Percentiles rank a stretch among this genome's conserved stretches.
Evolutionary conservation across 1,140 invertebrate genomes (phyloP).

Genomic region (Pseudachorutes palmiensis): DNA sequence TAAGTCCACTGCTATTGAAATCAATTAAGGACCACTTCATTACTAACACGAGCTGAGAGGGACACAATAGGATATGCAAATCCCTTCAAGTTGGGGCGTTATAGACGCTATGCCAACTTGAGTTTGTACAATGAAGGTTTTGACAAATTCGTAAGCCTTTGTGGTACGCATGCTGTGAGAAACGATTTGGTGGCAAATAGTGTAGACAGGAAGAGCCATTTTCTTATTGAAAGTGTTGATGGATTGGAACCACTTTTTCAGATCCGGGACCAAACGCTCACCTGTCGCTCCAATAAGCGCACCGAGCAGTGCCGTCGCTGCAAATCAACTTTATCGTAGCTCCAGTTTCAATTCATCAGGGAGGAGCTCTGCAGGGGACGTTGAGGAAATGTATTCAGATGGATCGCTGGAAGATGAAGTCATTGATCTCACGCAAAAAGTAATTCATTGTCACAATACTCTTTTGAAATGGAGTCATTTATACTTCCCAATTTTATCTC

Average conservation of each 20-base stretch:
- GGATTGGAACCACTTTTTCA: slow-evolving; percentile 40
- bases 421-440: slow-evolving; percentile 80
- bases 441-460: slow-evolving; percentile 43
- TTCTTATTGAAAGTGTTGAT: neutral
- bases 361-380: slow-evolving; percentile 76
- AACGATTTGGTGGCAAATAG: no score
- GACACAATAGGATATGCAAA: no score
- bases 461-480: neutral
- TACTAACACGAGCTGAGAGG: no score
- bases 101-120: no score
- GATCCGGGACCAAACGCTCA: slow-evolving; percentile 40
- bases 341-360: slow-evolving; percentile 83
- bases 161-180: no score
- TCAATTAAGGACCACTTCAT: neutral
- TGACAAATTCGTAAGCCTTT: no score
- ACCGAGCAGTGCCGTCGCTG: slow-evolving; percentile 39
- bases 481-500: slow-evolving; percentile 35
- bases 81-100: no score
- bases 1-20: slow-evolving; percentile 21
- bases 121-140: no score
- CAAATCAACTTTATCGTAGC: slow-evolving; percentile 68
- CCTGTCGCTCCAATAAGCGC: slow-evolving; percentile 18
- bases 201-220: no score
- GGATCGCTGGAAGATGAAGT: slow-evolving; percentile 83
- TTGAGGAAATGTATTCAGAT: slow-evolving; percentile 85